Conservation (phyloP, 2,797 vertebrate genomes). For the Sphenodon punctatus region DNA sequence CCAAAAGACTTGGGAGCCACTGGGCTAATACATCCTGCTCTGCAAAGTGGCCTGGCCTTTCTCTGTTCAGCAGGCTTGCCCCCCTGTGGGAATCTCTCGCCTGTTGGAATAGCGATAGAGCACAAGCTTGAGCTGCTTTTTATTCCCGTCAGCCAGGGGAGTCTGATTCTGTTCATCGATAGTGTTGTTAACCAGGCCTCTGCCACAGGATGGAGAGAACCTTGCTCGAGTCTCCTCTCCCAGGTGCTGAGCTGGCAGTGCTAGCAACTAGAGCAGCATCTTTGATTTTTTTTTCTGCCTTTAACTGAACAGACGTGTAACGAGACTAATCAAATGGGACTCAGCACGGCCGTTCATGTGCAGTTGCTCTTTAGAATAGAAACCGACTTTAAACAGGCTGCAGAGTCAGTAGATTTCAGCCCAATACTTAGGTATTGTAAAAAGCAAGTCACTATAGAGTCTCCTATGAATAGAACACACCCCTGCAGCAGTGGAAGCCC, state of each 20-base stretch:
- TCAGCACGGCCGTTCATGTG: not conserved
- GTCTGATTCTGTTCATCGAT: too few relatives aligned
- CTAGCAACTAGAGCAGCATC: too few relatives aligned
- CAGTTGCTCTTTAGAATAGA: not conserved
- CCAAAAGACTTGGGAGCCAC: too few relatives aligned
- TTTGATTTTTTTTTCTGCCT: not conserved
- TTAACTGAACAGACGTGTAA: conserved; percentile 19
- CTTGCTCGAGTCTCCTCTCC: conserved; percentile 36
- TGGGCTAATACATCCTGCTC: too few relatives aligned
- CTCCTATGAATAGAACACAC: not conserved
- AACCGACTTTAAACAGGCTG: rapidly evolving
- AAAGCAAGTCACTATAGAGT: not conserved
- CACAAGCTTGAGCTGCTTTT: too few relatives aligned
- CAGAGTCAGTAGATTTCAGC: not conserved
- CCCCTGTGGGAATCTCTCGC: too few relatives aligned
- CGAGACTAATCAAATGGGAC: conserved; percentile 1
- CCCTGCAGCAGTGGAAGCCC: not conserved
- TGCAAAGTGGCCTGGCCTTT: too few relatives aligned
- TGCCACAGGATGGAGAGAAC: not conserved
- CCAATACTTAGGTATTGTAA: not conserved
- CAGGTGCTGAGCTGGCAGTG: not conserved
- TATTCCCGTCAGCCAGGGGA: too few relatives aligned
- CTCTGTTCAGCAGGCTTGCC: too few relatives aligned
- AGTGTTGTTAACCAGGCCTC: not conserved
- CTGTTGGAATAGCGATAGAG: too few relatives aligned